phyloP scores from a whole-genome alignment of 2,113 vertebrate species.

The Epinephelus fuscoguttatus region DNA sequence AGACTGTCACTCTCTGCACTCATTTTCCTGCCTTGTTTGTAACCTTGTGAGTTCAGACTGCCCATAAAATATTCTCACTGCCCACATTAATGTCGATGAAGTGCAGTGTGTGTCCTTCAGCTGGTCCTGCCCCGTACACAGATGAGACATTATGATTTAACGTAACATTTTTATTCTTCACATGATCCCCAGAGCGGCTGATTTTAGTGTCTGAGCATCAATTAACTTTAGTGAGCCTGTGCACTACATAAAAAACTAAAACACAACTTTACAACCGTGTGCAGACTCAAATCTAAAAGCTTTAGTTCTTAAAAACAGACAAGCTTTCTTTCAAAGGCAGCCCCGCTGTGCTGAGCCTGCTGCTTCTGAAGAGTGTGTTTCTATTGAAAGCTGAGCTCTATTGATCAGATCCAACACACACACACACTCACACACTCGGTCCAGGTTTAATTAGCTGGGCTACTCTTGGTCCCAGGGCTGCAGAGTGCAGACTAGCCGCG shows the following conservation, averaged over 20 bases:
- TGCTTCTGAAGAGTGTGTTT: constrained; percentile 36
- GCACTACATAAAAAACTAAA: not conserved
- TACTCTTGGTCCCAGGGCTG: constrained; percentile 48
- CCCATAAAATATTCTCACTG: not conserved
- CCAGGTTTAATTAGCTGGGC: constrained; percentile 75
- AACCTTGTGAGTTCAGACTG: not conserved
- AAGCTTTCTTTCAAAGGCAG: constrained; percentile 7
- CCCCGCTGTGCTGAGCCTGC: constrained; percentile 26
- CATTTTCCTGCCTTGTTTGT: not conserved
- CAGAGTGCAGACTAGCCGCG: constrained; percentile 59
- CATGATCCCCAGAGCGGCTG: not conserved
- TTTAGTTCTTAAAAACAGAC: constrained; percentile 6
- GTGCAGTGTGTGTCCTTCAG: constrained; percentile 12
- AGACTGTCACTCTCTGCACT: not conserved
- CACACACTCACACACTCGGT: constrained; percentile 2
- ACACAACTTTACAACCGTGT: not conserved
- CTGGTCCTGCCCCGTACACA: not conserved
- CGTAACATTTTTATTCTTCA: not conserved
- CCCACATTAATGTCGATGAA: not conserved
- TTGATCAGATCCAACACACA: constrained; percentile 53
- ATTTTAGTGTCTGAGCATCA: not conserved
- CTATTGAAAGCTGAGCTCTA: constrained; percentile 50
- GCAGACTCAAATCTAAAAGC: not conserved
- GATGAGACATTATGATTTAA: not conserved
- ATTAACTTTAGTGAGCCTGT: not conserved